phyloP scores from a whole-genome alignment of 2,797 vertebrate genomes.

The Periparus ater region DNA sequence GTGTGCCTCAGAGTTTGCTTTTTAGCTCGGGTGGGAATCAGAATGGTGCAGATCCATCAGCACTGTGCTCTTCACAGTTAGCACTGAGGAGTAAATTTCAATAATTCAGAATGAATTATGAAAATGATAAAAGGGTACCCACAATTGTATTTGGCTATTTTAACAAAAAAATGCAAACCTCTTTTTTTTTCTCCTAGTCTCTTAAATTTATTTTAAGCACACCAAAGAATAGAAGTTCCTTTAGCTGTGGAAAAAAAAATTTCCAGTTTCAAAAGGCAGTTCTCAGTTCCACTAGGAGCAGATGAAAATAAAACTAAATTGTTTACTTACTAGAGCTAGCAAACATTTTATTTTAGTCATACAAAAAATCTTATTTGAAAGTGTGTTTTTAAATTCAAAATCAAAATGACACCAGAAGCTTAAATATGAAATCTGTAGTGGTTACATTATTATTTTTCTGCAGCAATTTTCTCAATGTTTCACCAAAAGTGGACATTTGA shows the following conservation, averaged over 20 bases:
- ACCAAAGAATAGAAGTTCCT: background rate
- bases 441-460: background rate
- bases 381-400: background rate
- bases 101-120: background rate
- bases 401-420: background rate
- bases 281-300: background rate
- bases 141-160: background rate
- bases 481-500: background rate
- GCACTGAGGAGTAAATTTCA: background rate
- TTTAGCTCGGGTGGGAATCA: background rate
- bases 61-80: accelerated
- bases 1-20: background rate
- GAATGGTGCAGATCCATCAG: background rate
- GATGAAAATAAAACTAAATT: background rate
- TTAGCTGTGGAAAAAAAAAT: background rate
- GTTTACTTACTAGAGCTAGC: background rate
- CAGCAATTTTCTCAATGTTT: background rate
- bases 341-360: background rate
- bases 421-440: background rate
- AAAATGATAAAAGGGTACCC: background rate
- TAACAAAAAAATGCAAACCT: background rate
- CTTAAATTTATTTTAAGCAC: background rate
- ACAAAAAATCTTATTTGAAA: background rate
- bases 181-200: background rate
- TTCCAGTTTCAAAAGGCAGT: background rate